Evolutionary conservation across 2,797 vertebrate species (phyloP).

Genomic region (Siniperca undulata): DNA sequence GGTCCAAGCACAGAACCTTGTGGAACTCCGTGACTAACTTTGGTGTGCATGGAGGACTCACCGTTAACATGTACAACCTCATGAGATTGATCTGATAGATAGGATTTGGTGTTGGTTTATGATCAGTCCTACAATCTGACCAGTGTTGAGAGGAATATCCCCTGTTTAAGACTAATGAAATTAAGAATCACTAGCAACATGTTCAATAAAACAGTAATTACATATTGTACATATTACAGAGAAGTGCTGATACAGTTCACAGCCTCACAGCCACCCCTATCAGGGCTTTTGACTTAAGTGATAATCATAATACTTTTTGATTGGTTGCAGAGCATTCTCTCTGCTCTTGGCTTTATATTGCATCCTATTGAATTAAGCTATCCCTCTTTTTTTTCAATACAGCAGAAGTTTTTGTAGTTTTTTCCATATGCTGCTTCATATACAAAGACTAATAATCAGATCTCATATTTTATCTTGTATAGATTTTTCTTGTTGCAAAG

Average conservation of each 20-base stretch:
- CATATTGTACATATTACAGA: neutral
- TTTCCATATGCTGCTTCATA: no score
- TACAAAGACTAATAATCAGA: neutral
- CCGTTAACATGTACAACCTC: no score
- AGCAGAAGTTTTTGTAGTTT: neutral
- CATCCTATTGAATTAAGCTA: neutral
- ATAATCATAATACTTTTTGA: neutral
- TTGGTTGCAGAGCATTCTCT: neutral
- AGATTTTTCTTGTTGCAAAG: slow-evolving; percentile 3
- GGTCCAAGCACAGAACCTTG: no score
- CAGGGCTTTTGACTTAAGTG: neutral
- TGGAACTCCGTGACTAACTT: no score
- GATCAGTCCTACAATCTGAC: no score
- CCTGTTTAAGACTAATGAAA: neutral
- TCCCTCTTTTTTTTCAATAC: neutral
- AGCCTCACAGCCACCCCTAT: neutral
- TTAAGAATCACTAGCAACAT: neutral
- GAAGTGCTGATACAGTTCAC: neutral
- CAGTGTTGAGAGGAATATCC: no score
- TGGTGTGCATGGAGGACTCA: no score
- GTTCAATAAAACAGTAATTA: neutral
- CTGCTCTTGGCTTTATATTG: neutral
- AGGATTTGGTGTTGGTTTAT: no score
- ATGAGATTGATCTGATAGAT: no score
- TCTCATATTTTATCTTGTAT: slow-evolving; percentile 7